Evolutionary conservation across 2,888 invertebrate genomes (phyloP), one percentile per base, ranked within the genome.

Genomic region (Punctoribates punctum): DNA sequence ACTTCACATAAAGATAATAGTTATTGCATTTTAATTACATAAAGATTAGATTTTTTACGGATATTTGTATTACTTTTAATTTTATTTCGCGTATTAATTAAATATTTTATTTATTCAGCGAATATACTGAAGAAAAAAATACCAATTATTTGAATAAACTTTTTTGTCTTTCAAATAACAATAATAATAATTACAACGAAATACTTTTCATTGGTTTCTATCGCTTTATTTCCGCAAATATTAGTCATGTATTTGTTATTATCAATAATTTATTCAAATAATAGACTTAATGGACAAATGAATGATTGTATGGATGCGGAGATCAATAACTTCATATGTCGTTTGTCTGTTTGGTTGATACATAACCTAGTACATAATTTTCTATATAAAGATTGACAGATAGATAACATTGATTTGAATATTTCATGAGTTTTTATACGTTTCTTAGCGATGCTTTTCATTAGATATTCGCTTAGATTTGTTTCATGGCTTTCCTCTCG

Each of bases 231-330:
- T 51, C 51, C 51, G 51, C 51, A 20, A 51, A 17, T 51, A 51
- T 51, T 51, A 42, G 42, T 42, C 42, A 42, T 42, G 42, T 42
- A 42, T 42, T 42, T 42, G 42, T 42, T 20, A 5, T 51, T 51
- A 51, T 51, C 51, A 51, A 17, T 51, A 51, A n/a, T 51, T 51
- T 51, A 51, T 51, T 51, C 20, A 20, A 51, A 51, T 51, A 51
- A 51, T 20, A 51, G 20, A 51, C 17, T 51, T 17, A 51, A n/a
- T 51, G 51, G 20, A 51, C 20, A 20, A 51, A 51, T 51, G 51
- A 51, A 51, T 51, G 51, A n/a, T 20, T 51, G 51, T n/a, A 51
- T 51, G 51, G 20, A n/a, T 51, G 51, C 42, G n/a, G 51, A 51
- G 51, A 51, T 51, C 51, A 51, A 51, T 51, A 51, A 51, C 51